Conservation (phyloP, 2,113 vertebrate genomes). For the Daubentonia madagascariensis region DNA sequence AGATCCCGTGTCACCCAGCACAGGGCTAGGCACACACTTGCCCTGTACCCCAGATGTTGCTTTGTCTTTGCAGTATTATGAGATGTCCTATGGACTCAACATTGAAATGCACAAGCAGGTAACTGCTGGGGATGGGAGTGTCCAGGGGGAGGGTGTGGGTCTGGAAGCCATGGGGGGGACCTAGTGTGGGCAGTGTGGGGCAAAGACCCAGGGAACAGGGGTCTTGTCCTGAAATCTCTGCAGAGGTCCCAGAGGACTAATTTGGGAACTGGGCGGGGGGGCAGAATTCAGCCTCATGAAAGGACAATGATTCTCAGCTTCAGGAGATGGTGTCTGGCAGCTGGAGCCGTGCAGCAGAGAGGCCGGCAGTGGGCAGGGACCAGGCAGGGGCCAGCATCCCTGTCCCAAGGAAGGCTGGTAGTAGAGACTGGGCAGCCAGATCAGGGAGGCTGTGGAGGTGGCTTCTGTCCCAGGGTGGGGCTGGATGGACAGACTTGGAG, state of each 20-base stretch:
- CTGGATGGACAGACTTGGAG: background rate
- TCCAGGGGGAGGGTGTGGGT: no score
- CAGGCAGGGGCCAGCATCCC: background rate
- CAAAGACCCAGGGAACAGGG: background rate
- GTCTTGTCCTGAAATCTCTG: background rate
- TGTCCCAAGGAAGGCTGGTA: background rate
- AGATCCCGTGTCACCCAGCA: background rate
- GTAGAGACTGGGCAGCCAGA: background rate
- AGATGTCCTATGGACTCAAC: slow-evolving; percentile 88
- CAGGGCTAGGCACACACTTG: background rate
- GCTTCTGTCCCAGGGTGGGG: background rate
- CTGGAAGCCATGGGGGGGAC: background rate
- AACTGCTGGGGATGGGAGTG: background rate
- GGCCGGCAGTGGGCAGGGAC: background rate
- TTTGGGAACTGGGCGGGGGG: background rate
- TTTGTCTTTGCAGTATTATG: slow-evolving; percentile 83
- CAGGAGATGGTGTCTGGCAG: background rate
- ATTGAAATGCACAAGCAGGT: slow-evolving; percentile 89
- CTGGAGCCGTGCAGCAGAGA: background rate
- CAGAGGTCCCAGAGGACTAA: background rate
- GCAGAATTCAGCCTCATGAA: background rate
- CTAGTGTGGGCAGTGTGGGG: rapidly evolving
- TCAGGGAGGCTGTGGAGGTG: background rate
- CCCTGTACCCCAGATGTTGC: background rate
- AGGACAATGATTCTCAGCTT: background rate